These are phyloP conservation scores for Cheirogaleus medius DNA, from an alignment of 2,113 vertebrate genomes.

Conservation along the genomic window DNA sequence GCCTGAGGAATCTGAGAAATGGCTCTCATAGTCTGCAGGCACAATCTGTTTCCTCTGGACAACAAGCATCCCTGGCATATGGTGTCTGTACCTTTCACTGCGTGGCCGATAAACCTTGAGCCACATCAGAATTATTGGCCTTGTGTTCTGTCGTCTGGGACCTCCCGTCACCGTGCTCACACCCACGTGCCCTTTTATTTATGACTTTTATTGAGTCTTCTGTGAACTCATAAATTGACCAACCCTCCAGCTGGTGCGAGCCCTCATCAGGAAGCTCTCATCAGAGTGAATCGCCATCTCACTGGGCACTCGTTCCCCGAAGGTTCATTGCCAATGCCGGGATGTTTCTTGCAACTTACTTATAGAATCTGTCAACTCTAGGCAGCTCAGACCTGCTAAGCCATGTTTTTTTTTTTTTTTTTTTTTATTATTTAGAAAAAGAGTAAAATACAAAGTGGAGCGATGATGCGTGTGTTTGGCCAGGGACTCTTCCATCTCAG, in stretches of 20 bases:
- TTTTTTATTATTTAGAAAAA: not conserved
- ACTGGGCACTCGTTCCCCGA: not conserved
- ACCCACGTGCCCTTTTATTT: conserved; percentile 43
- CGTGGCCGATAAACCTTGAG: not conserved
- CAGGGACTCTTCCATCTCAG: not conserved
- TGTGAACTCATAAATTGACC: not conserved
- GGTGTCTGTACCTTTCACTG: not conserved
- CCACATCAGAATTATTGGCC: conserved; percentile 5
- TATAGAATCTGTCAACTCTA: not conserved
- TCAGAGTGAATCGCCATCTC: not conserved
- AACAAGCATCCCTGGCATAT: not conserved
- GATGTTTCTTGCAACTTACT: not conserved
- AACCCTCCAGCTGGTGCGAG: not conserved
- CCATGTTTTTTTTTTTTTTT: not conserved
- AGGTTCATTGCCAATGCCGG: not conserved
- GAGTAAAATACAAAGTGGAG: not conserved
- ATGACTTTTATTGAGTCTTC: conserved; percentile 29
- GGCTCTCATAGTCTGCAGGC: not conserved
- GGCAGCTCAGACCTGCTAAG: not conserved
- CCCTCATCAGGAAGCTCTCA: conserved; percentile 49
- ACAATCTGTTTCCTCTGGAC: not conserved
- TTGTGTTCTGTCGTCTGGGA: not conserved
- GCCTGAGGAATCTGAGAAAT: not conserved
- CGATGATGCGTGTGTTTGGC: not conserved
- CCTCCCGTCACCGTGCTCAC: not conserved